Evolutionary conservation across 2,113 vertebrate genomes (phyloP), one percentile per base, ranked within the genome.

Genomic region (Actenoides hombroni): DNA sequence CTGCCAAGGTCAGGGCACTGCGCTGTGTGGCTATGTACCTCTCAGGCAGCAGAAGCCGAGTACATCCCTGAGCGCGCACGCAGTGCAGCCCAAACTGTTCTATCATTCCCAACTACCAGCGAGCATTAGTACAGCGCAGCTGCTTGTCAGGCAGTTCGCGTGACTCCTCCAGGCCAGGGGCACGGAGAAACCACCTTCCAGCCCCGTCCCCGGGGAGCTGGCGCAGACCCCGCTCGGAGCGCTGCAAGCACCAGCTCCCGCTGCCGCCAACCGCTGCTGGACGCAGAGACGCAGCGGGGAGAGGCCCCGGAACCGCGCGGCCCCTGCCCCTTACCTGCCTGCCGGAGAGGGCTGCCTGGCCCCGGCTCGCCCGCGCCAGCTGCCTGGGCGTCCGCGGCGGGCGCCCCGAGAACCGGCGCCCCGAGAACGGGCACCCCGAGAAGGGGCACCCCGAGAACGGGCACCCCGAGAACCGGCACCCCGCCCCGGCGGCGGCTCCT

Each of bases 91-190:
- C 16, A 10, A 11, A 17, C 6, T 4, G 10, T 6, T 11, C 33
- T 6, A 15, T 4, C 80, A 0, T 6, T 9, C 12, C 1, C 2
- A 29, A 2, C 0, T 2, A 60, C 23, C 60, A 31, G 84, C 6
- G 8, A 40, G 37, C 26, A 13, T 7, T 16, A 40, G 10, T 7
- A 10, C 53, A 13, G 25, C 0, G 29, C 77, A 12, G 63, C 2
- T 24, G 19, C 60, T 64, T 10, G 10, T 1, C 59, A 1, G 57
- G 42, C 71, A 11, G 21, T 6, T 35, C 16, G 29, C 17, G 7
- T 0, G 42, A 25, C 68, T 59, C 31, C 61, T 26, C 56, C 65
- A 29, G 33, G 51, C 13, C 49, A 14, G 21, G 2, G 2, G 31
- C 37, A 4, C 7, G 16, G 28, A 37, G 9, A 13, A 68, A 8